Evolutionary conservation across 2,888 invertebrate genomes (phyloP).

Genomic region (Tetragnatha montana): DNA sequence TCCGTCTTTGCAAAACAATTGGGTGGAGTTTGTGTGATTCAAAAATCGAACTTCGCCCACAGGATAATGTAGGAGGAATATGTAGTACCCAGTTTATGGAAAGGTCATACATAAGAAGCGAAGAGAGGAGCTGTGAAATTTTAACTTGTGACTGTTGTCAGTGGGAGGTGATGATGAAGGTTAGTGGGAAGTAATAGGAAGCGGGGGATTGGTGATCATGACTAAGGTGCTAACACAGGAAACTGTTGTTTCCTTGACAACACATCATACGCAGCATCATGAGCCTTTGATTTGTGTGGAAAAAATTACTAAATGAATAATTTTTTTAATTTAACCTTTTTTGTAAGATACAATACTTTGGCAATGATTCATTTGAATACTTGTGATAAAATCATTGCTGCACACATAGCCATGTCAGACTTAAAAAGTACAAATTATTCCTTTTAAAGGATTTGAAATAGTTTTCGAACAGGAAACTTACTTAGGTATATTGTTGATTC

Average conservation of each 20-base stretch:
- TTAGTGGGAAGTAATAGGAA: background rate
- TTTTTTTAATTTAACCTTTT: too few species aligned
- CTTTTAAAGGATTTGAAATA: too few species aligned
- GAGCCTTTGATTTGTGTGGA: too few species aligned
- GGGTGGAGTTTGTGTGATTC: background rate
- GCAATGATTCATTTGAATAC: too few species aligned
- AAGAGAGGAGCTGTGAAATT: background rate
- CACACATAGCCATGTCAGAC: too few species aligned
- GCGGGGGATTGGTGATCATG: slow-evolving; percentile 7
- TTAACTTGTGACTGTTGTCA: slow-evolving; percentile 13
- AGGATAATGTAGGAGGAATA: background rate
- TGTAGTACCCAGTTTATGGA: slow-evolving; percentile 1
- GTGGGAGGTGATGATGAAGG: background rate
- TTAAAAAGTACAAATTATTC: too few species aligned
- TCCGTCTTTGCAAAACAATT: background rate
- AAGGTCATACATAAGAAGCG: background rate
- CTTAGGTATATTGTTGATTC: too few species aligned
- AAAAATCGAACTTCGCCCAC: background rate
- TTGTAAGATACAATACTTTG: too few species aligned
- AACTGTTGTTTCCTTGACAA: background rate
- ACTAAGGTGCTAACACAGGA: slow-evolving; percentile 11
- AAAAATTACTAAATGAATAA: too few species aligned
- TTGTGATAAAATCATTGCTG: too few species aligned
- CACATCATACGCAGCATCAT: too few species aligned
- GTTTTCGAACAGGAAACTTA: too few species aligned